Conservation (phyloP, 2,797 vertebrate genomes). For the Propithecus perrieri region DNA sequence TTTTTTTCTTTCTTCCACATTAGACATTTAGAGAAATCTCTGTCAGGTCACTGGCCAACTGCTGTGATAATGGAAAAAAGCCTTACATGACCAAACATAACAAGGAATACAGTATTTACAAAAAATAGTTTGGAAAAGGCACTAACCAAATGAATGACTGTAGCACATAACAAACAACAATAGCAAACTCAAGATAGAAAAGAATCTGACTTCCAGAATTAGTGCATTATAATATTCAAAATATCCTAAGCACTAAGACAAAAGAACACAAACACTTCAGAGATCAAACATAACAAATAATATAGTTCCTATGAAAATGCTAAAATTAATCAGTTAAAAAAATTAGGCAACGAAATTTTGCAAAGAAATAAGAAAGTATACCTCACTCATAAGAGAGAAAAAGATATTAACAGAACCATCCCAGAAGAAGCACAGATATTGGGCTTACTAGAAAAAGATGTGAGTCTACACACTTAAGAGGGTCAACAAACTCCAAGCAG, state of each 20-base stretch:
- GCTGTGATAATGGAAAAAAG: background rate
- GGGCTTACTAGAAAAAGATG: background rate
- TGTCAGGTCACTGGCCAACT: background rate
- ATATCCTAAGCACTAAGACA: background rate
- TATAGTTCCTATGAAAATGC: too few species aligned
- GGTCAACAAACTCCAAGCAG: background rate
- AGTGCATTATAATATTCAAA: background rate
- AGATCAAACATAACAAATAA: too few species aligned
- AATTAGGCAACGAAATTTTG: too few species aligned
- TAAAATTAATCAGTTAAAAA: too few species aligned
- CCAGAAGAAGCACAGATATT: background rate
- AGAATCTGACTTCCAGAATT: background rate
- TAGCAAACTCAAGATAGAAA: background rate
- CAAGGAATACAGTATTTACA: background rate
- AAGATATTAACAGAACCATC: background rate
- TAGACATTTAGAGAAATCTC: background rate
- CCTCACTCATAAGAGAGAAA: background rate
- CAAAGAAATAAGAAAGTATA: too few species aligned
- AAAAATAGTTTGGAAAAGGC: background rate
- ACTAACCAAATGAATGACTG: background rate
- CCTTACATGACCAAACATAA: background rate
- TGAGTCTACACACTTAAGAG: background rate
- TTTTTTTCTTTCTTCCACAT: background rate
- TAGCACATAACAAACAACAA: background rate
- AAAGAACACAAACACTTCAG: too few species aligned